Conservation (phyloP, 2,888 invertebrate species). For the Hetaerina titia region DNA sequence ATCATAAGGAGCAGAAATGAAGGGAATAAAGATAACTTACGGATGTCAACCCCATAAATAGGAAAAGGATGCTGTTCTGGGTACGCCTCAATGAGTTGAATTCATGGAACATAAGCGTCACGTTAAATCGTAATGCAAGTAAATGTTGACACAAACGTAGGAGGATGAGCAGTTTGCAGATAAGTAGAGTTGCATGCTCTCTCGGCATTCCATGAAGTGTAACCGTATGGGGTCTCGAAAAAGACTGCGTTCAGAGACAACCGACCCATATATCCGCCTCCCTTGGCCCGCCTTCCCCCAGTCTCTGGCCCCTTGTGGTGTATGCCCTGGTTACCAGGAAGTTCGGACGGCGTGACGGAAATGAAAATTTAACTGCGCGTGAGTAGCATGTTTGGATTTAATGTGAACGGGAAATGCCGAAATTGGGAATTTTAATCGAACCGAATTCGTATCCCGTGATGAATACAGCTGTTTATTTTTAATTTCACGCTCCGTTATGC, state of each 20-base stretch:
- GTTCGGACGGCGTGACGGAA: background rate
- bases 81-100: no score
- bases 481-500: slow-evolving; percentile 15
- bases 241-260: background rate
- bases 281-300: background rate
- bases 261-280: background rate
- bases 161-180: no score
- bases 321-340: background rate
- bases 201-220: no score
- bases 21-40: no score
- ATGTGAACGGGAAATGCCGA: background rate
- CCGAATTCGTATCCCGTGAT: background rate
- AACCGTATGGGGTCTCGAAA: no score
- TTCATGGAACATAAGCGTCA: no score
- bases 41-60: no score
- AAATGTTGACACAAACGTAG: no score
- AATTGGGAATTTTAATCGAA: background rate
- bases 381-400: background rate
- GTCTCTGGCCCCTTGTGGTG: background rate
- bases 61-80: no score
- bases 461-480: background rate
- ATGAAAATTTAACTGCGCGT: background rate
- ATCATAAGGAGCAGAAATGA: no score
- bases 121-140: no score
- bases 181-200: no score